Conservation (phyloP, 2,888 invertebrate species). For the Stenodera caucasica region DNA sequence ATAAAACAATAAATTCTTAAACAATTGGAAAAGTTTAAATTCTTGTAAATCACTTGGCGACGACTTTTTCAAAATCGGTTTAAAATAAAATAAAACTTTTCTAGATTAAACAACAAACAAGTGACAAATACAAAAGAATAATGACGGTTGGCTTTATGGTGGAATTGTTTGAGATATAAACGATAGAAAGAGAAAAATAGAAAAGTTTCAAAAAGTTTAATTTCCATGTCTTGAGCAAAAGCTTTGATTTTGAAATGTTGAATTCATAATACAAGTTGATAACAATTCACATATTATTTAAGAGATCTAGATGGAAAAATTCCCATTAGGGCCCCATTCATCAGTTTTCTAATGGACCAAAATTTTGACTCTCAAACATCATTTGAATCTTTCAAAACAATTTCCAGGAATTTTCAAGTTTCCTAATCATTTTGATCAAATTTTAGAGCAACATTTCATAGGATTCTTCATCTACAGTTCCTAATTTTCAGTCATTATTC, state of each 20-base stretch:
- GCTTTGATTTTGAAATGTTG: constrained; percentile 21
- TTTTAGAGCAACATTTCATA: too few species aligned
- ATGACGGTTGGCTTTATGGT: neutral
- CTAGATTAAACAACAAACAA: constrained; percentile 20
- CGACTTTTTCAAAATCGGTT: constrained; percentile 8
- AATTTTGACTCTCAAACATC: too few species aligned
- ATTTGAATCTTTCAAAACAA: too few species aligned
- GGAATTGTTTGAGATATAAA: neutral
- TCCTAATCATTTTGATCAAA: too few species aligned
- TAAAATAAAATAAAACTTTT: constrained; percentile 19
- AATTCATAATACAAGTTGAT: neutral
- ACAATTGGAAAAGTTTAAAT: constrained; percentile 21
- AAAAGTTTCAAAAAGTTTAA: constrained; percentile 18
- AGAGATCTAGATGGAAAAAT: too few species aligned
- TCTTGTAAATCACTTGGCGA: too few species aligned
- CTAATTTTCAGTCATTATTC: too few species aligned
- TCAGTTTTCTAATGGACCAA: too few species aligned
- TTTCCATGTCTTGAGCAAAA: constrained; percentile 13
- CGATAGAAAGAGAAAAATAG: constrained; percentile 11
- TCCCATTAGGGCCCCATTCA: too few species aligned
- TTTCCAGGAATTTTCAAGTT: too few species aligned
- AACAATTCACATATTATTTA: neutral
- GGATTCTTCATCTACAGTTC: too few species aligned
- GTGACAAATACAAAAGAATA: constrained; percentile 17
- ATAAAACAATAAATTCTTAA: constrained; percentile 21